Percentiles rank a stretch among this genome's conserved stretches.
Evolutionary conservation across 2,888 invertebrate species (phyloP).

Genomic region (Lochmaea capreae): DNA sequence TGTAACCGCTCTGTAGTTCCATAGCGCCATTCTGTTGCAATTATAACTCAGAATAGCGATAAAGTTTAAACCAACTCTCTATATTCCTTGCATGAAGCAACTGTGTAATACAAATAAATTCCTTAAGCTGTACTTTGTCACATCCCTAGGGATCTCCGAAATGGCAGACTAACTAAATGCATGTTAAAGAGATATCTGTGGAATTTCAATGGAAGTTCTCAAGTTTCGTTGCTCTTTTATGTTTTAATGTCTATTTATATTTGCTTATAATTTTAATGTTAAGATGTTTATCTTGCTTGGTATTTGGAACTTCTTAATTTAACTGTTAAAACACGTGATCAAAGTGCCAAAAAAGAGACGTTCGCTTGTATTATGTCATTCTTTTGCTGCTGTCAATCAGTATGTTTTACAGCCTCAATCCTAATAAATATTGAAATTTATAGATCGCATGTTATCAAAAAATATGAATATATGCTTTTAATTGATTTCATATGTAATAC

Average conservation of each 20-base stretch:
- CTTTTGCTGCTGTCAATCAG: too few relatives aligned
- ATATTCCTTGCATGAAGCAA: conserved; percentile 37
- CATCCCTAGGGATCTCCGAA: conserved; percentile 30
- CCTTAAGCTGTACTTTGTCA: conserved; percentile 37
- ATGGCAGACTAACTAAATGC: conserved; percentile 34
- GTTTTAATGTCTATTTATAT: conserved; percentile 17
- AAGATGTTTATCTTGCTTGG: not conserved
- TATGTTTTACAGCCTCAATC: too few relatives aligned
- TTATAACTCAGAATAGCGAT: conserved; percentile 38
- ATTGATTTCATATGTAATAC: too few relatives aligned
- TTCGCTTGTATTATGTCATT: too few relatives aligned
- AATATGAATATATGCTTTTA: too few relatives aligned
- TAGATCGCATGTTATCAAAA: too few relatives aligned
- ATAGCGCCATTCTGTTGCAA: conserved; percentile 22
- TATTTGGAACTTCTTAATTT: not conserved
- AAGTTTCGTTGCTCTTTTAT: conserved; percentile 24
- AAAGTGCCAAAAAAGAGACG: too few relatives aligned
- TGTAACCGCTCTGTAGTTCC: conserved; percentile 27
- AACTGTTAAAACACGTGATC: too few relatives aligned
- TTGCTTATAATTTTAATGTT: not conserved
- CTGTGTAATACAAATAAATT: conserved; percentile 37
- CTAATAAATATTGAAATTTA: too few relatives aligned
- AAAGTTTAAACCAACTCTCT: conserved; percentile 35
- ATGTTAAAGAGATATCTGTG: conserved; percentile 35
- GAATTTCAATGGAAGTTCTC: conserved; percentile 31